Evolutionary conservation across 2,113 vertebrate species (phyloP), one percentile per base, ranked within the genome.

Genomic region (Falcunculus frontatus): DNA sequence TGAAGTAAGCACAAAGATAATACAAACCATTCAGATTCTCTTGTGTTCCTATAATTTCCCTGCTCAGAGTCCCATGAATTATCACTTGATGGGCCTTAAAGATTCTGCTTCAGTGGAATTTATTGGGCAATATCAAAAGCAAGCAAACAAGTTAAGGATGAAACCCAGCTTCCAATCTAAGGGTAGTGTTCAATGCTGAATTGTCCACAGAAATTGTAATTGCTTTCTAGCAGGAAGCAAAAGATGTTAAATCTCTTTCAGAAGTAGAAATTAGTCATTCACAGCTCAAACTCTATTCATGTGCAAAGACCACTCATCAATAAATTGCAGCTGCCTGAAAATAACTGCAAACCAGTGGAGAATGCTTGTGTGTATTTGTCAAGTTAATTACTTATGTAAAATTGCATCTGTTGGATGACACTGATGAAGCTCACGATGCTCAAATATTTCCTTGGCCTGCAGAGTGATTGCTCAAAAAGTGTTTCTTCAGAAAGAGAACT

Each of bases 301-400:
- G 88, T 90, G 93, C 82, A 90, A 95, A 90, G 86, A 83, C 47
- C 64, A 30, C 56, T 95, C 82, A 80, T 96, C 93, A 91, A 77
- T 80, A 93, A 94, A 94, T 74, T 88, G 91, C 87, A 89, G 72
- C 86, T 96, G 87, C 94, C 83, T 93, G 83, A 78, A 95, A 95
- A 96, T 67, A 92, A 86, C 80, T 81, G 89, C 89, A 88, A 80
- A 60, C 26, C 75, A 55, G 78, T 7, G 65, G 53, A 80, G 88
- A 76, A 95, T 37, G 59, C 56, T 85, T 53, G 20, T 82, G 76
- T 47, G 22, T 29, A 10, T 79, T 84, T 77, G 47, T 96, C 63
- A 65, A 87, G 91, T 65, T 81, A 94, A 95, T 92, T 72, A 63
- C 68, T 80, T 35, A 69, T 53, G 89, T 64, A 86, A 94, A 92